These are phyloP conservation scores for Papilio xuthus DNA, from an alignment of 1,140 invertebrate species.

Conservation along the genomic window DNA sequence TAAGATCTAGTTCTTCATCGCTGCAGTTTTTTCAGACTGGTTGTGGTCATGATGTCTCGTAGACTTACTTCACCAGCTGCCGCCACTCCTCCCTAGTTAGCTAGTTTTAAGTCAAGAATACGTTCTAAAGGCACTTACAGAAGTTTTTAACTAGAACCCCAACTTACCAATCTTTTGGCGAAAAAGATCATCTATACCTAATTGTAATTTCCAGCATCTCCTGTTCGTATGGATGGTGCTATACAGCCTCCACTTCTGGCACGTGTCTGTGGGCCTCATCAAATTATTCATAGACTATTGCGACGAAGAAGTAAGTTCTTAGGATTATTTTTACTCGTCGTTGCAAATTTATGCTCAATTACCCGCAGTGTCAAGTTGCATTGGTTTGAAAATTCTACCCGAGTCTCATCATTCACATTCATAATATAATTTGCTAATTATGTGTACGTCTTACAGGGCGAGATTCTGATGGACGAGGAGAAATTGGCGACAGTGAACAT, in stretches of 20 bases:
- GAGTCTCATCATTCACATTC: neutral
- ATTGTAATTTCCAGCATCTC: constrained; percentile 58
- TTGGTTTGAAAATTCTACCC: neutral
- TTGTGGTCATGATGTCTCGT: too few species aligned
- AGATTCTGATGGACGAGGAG: constrained; percentile 45
- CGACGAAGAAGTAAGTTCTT: constrained; percentile 58
- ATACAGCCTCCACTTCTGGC: constrained; percentile 74
- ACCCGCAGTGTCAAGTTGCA: neutral
- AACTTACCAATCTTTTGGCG: neutral
- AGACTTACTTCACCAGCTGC: too few species aligned
- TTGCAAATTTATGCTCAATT: too few species aligned
- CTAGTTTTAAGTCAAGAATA: neutral
- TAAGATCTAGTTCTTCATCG: neutral
- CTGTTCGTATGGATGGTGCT: constrained; percentile 74
- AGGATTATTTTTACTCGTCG: neutral
- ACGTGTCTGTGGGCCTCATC: constrained; percentile 55
- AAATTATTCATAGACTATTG: constrained; percentile 63
- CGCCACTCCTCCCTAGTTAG: too few species aligned
- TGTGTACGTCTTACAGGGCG: constrained; percentile 41
- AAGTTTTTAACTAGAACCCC: too few species aligned
- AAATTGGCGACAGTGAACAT: constrained; percentile 49
- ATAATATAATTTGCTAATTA: neutral
- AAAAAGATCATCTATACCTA: neutral
- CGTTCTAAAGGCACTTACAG: neutral
- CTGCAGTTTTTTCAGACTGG: too few species aligned